Conservation (phyloP, 92 coral and sea anemone genomes). For the Montipora capitata region DNA sequence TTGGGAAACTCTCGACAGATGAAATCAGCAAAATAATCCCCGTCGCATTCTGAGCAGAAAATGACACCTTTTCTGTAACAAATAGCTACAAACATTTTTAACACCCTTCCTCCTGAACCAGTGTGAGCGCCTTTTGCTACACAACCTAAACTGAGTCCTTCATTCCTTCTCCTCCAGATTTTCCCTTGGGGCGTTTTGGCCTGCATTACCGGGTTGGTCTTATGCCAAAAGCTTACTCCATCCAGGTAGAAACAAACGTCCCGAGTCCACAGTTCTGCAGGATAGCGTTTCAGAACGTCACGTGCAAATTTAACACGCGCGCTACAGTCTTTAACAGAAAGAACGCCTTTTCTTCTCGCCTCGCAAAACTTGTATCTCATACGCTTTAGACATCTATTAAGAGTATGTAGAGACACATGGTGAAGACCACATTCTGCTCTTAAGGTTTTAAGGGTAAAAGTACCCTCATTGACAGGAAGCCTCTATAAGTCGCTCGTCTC, state of each 20-base stretch:
- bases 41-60: constrained; percentile 47
- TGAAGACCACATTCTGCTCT: background rate
- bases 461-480: background rate
- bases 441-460: background rate
- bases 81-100: background rate
- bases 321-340: background rate
- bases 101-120: background rate
- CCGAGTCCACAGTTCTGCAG: constrained; percentile 48
- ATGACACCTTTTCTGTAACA: background rate
- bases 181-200: constrained; percentile 64
- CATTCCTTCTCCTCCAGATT: constrained; percentile 64
- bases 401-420: background rate
- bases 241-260: constrained; percentile 61
- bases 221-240: constrained; percentile 60
- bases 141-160: constrained; percentile 61
- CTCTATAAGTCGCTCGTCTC: background rate
- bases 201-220: constrained; percentile 58
- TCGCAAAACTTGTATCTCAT: background rate
- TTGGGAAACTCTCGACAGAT: constrained; percentile 14
- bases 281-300: background rate
- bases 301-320: background rate
- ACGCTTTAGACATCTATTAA: background rate
- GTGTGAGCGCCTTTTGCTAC: constrained; percentile 62
- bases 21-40: constrained; percentile 50
- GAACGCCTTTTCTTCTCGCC: background rate